Evolutionary conservation across 1,140 invertebrate genomes (phyloP).

Genomic region (Tachypleus tridentatus): DNA sequence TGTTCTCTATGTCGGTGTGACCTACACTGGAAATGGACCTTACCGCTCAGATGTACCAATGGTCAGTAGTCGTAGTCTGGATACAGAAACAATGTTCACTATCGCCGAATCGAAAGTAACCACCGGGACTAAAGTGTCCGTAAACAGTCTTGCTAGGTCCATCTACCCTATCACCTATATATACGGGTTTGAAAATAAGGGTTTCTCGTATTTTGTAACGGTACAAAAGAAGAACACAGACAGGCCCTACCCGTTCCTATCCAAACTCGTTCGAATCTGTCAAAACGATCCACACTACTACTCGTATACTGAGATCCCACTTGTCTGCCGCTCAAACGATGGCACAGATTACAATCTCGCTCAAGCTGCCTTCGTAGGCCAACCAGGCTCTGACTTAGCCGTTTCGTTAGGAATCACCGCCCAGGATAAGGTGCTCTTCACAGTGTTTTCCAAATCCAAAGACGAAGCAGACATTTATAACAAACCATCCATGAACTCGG

Average conservation of each 20-base stretch:
- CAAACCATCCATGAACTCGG: constrained; percentile 51
- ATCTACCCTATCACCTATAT: constrained; percentile 92
- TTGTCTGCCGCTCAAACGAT: constrained; percentile 70
- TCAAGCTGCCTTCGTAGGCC: constrained; percentile 85
- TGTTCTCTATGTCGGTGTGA: constrained; percentile 93
- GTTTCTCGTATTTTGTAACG: constrained; percentile 93
- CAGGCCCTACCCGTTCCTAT: constrained; percentile 61
- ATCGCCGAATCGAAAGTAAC: constrained; percentile 83
- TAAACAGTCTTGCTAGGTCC: constrained; percentile 79
- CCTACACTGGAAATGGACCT: constrained; percentile 80
- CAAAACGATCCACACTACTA: constrained; percentile 93
- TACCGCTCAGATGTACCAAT: constrained; percentile 90
- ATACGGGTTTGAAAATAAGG: constrained; percentile 87
- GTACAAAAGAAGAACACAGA: constrained; percentile 75
- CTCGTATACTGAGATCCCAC: constrained; percentile 94
- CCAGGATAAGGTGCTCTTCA: constrained; percentile 88
- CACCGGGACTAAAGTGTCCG: constrained; percentile 80
- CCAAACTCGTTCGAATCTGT: constrained; percentile 89
- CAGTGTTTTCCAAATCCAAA: constrained; percentile 73
- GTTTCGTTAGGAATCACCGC: constrained; percentile 73
- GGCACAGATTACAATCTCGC: constrained; percentile 75
- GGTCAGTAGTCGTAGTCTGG: constrained; percentile 79
- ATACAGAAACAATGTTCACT: constrained; percentile 72
- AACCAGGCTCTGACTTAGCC: constrained; percentile 79
- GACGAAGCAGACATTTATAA: constrained; percentile 27